Base-by-base conservation (phyloP, 2,888 invertebrate genomes). In the Conus canariensis region DNA sequence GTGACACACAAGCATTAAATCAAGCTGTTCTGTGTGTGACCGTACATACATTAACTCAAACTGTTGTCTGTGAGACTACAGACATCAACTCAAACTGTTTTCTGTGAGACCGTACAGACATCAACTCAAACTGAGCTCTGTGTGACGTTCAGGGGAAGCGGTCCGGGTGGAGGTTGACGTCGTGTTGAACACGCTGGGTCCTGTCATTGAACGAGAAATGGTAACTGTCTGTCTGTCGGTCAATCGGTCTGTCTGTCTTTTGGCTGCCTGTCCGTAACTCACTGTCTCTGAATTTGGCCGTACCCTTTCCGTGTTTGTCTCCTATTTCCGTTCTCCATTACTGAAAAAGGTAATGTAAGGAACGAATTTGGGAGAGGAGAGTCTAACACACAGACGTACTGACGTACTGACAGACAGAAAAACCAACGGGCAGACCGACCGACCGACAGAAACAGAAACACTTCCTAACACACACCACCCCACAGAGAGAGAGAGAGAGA, bases 161-260 rank as follows among this genome's bases (percentile, higher is more conserved):
- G 82, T 85, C 0, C 58, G 77, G 9, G 88, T 91, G 56, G 90
- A 90, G 64, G 85, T 91, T 30, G 91, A 91, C 74, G 64, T 91
- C 59, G 87, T 90, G 1, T 64, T 91, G 14, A 91, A 90, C 74
- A 90, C 91, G 22, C 88, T 91, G 56, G 91, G 91, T 16, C 91
- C 91, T 25, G 90, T 91, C 67, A 90, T 87, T 60, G 88, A 90
- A 45, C 85, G 85, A 59, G 88, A 91, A 16, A 90, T 91, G 91
- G 91, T 91, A 60, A 80, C 85, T 89, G 30, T 12, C 3, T 77
- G 83, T 83, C 22, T 83, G 56, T 83, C 22, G 0, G 19, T 22
- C 16, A 14, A 14, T 83, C 56, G 8, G 45, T 83, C 12, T 58
- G 56, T 58, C 14, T 58, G 58, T 83, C 22, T 45, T 6, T 74